phyloP scores from a whole-genome alignment of 1,140 invertebrate species.

The Conus ventricosus region DNA sequence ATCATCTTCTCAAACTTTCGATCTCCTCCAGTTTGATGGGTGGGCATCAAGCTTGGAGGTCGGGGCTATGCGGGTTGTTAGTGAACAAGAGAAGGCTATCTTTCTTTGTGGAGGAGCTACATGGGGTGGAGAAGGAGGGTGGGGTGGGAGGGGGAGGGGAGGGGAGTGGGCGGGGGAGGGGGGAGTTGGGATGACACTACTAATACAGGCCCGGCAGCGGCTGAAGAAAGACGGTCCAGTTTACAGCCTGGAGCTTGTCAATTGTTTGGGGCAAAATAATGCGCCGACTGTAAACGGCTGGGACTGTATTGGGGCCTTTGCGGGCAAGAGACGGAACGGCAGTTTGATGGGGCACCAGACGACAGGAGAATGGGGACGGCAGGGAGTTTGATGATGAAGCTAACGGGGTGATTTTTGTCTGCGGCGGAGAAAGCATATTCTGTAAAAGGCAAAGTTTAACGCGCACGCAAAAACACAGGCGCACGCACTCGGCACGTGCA shows the following conservation, averaged over 20 bases:
- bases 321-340: background rate
- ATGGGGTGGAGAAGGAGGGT: too few species aligned
- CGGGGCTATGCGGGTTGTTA: background rate
- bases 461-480: slow-evolving; percentile 15
- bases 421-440: too few species aligned
- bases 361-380: too few species aligned
- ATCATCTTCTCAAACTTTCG: slow-evolving; percentile 20
- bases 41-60: background rate
- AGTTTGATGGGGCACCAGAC: background rate
- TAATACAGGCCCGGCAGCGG: background rate
- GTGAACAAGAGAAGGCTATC: background rate
- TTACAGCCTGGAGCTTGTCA: background rate
- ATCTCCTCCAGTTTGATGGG: background rate
- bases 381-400: too few species aligned
- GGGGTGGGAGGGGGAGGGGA: too few species aligned
- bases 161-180: too few species aligned
- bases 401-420: too few species aligned
- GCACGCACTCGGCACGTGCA: background rate
- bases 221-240: background rate
- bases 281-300: background rate
- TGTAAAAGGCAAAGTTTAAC: too few species aligned
- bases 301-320: background rate
- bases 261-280: background rate
- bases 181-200: background rate
- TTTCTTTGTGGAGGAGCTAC: too few species aligned